These are phyloP conservation scores for Lontra canadensis DNA, from an alignment of 2,113 vertebrate species.

Conservation along the genomic window DNA sequence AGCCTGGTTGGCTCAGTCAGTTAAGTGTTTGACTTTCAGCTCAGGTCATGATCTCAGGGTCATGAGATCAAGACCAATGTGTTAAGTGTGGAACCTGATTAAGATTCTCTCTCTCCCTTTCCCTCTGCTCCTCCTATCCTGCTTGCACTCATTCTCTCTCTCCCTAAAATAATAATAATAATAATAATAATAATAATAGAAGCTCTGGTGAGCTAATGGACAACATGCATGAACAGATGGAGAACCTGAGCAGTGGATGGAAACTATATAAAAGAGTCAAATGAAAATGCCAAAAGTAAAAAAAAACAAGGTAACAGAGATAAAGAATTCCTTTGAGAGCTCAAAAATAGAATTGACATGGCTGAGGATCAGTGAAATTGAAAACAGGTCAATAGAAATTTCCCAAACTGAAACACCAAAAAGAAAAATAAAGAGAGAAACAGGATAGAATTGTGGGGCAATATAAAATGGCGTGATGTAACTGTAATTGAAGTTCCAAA, in stretches of 20 bases:
- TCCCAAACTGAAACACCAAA: background rate
- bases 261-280: background rate
- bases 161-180: background rate
- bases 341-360: background rate
- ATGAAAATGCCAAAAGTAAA: background rate
- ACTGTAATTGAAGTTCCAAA: background rate
- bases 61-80: no score
- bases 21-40: background rate
- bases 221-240: background rate
- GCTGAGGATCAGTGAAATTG: background rate
- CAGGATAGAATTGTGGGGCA: background rate
- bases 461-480: background rate
- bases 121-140: background rate
- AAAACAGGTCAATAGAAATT: constrained; percentile 2
- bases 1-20: background rate
- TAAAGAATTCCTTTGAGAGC: background rate
- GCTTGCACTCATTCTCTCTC: background rate
- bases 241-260: background rate
- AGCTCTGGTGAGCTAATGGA: background rate
- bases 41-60: background rate
- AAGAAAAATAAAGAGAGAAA: background rate
- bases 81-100: no score
- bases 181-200: background rate
- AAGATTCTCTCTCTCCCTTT: no score
- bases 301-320: background rate